A percentile compares a stretch with the other conserved stretches of the same genome.
Evolutionary conservation across 2,797 vertebrate genomes (phyloP).

Genomic region (Danio jaintianensis): DNA sequence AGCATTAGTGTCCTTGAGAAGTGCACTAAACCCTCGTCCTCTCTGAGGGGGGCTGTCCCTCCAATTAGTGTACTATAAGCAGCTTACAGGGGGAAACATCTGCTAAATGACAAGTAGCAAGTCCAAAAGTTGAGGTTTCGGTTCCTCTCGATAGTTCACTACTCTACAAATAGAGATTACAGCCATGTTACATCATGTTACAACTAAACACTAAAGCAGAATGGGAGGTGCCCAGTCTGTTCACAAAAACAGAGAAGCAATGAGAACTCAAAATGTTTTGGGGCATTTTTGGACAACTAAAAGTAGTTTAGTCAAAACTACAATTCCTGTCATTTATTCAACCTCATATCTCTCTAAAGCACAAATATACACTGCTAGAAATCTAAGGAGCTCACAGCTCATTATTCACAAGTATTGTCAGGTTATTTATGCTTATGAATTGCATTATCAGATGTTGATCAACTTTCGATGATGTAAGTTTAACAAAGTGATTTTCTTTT

Average conservation of each 20-base stretch:
- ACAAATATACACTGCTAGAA: no score
- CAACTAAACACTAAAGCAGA: background rate
- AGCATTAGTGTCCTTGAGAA: constrained; percentile 3
- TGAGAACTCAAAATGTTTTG: background rate
- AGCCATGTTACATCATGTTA: constrained; percentile 7
- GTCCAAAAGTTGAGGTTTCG: constrained; percentile 17
- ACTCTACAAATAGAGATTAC: background rate
- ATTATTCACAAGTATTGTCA: no score
- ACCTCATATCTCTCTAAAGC: no score
- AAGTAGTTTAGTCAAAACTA: background rate
- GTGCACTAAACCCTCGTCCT: background rate
- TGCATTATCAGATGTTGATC: no score
- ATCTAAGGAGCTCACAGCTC: no score
- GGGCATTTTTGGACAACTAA: background rate
- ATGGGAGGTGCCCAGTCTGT: background rate
- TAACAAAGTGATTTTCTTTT: no score
- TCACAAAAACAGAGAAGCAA: background rate
- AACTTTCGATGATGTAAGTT: no score
- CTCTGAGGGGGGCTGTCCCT: background rate
- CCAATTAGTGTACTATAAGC: background rate
- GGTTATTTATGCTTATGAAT: no score
- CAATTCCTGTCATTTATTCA: background rate
- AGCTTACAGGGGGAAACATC: background rate
- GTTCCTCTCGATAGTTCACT: background rate
- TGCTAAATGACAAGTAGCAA: constrained; percentile 4